phyloP scores from a whole-genome alignment of 2,888 invertebrate genomes.

The Drosophila greeni region DNA sequence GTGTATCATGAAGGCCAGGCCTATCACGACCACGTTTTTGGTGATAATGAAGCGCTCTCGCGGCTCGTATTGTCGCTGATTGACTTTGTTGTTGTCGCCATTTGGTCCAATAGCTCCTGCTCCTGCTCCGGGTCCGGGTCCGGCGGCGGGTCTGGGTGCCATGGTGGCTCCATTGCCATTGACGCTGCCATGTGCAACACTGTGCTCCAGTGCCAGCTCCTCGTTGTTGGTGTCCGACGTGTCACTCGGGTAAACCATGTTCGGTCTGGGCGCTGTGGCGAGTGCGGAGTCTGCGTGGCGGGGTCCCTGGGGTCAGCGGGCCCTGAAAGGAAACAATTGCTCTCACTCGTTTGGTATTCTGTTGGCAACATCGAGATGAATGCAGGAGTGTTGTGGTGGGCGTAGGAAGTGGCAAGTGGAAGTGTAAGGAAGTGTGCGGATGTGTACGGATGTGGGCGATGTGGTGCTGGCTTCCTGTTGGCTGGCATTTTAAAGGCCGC shows the following conservation, averaged over 20 bases:
- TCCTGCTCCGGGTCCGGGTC: neutral
- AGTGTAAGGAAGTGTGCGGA: neutral
- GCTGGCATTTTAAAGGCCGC: conserved; percentile 3
- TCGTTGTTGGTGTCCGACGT: conserved; percentile 46
- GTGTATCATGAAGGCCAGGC: conserved; percentile 93
- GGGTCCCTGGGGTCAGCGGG: conserved; percentile 15
- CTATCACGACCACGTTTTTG: conserved; percentile 90
- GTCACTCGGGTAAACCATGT: conserved; percentile 43
- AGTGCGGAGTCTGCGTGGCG: conserved; percentile 1
- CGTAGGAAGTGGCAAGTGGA: neutral
- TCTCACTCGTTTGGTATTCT: conserved; percentile 20
- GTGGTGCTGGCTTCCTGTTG: neutral
- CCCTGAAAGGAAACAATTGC: conserved; percentile 20
- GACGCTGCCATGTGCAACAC: conserved; percentile 18
- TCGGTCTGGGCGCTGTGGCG: neutral
- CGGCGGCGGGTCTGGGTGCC: neutral
- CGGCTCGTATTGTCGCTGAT: conserved; percentile 78
- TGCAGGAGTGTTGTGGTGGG: conserved; percentile 4
- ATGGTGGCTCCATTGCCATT: conserved; percentile 17
- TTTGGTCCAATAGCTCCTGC: conserved; percentile 3
- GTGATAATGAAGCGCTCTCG: conserved; percentile 87
- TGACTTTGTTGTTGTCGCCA: conserved; percentile 41
- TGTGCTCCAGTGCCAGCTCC: conserved; percentile 56
- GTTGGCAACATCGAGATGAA: conserved; percentile 2
- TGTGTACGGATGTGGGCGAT: neutral